phyloP scores from a whole-genome alignment of 2,797 vertebrate genomes.

The Microctenopoma steveboyesi region DNA sequence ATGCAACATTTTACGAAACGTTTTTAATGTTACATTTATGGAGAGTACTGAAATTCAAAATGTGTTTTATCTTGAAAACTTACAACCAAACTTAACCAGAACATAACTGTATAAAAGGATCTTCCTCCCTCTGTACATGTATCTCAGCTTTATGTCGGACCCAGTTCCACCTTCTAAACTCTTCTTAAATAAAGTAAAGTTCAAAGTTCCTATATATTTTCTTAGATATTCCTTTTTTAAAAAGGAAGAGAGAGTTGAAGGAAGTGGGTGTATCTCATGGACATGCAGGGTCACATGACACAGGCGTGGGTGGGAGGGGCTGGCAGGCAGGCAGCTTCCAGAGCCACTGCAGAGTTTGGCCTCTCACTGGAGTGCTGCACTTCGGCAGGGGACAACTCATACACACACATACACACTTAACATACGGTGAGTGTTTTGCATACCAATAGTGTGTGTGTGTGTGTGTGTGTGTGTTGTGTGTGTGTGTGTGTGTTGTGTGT shows the following conservation, averaged over 20 bases:
- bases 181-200: not conserved
- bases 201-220: not conserved
- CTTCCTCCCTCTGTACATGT: not conserved
- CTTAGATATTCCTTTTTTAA: too few species aligned
- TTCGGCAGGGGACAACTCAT: conserved; percentile 70
- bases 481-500: not conserved
- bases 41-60: not conserved
- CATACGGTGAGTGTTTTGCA: conserved; percentile 76
- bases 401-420: conserved; percentile 52
- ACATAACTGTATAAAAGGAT: not conserved
- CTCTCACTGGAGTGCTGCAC: conserved; percentile 77
- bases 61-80: not conserved
- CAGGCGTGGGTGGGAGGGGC: conserved; percentile 65
- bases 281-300: conserved; percentile 78
- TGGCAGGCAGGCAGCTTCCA: conserved; percentile 62
- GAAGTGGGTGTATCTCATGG: conserved; percentile 72
- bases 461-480: conserved; percentile 15
- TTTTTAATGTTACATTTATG: too few species aligned
- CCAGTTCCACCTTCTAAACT: conserved; percentile 16
- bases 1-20: not conserved
- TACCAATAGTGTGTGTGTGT: conserved; percentile 28
- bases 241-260: conserved; percentile 16
- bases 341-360: conserved; percentile 77
- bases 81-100: not conserved
- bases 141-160: conserved; percentile 34